phyloP scores from a whole-genome alignment of 2,797 vertebrate species.

The Morelia viridis region DNA sequence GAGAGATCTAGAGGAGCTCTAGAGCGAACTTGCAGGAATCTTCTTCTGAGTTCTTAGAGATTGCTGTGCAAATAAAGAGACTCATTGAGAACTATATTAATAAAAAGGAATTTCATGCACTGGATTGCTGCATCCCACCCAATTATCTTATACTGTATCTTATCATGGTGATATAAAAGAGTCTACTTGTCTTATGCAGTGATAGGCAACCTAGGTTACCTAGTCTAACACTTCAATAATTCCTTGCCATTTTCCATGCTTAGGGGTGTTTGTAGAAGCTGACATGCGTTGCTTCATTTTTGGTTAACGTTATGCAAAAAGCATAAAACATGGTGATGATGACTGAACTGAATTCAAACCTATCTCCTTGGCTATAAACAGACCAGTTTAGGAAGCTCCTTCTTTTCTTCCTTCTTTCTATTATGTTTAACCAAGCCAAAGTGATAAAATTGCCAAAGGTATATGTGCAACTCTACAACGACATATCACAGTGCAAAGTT shows the following conservation, averaged over 20 bases:
- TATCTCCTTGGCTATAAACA: background rate
- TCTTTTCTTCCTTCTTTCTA: background rate
- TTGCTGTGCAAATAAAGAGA: background rate
- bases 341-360: background rate
- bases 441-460: background rate
- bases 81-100: background rate
- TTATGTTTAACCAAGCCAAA: background rate
- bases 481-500: background rate
- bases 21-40: background rate
- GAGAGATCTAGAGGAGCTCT: background rate
- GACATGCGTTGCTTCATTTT: background rate
- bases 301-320: background rate
- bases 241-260: background rate
- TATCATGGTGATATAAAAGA: too few species aligned
- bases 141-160: background rate
- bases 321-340: background rate
- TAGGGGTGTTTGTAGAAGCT: background rate
- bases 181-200: too few species aligned
- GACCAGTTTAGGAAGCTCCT: background rate
- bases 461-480: background rate
- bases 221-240: background rate
- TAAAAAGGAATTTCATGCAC: background rate
- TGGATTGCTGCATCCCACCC: background rate
- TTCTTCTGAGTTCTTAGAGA: background rate
- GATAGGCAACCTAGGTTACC: too few species aligned